A percentile compares a stretch with the other conserved stretches of the same genome.
Evolutionary conservation across 1,140 invertebrate species (phyloP).

Genomic region (Palaemon carinicauda): DNA sequence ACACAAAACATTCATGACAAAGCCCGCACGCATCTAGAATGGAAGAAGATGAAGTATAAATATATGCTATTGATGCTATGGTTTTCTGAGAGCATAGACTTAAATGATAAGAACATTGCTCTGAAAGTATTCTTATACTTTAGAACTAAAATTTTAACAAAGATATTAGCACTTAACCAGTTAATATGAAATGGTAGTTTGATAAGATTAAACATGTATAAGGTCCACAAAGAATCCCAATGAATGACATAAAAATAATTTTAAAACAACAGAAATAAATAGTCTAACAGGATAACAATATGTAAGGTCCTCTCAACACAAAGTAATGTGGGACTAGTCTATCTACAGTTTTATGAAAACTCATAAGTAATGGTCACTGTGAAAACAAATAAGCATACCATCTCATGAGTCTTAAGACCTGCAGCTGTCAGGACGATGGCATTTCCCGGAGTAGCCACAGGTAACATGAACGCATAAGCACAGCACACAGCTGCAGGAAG

Average conservation of each 20-base stretch:
- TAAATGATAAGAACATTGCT: background rate
- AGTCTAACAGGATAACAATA: too few relatives aligned
- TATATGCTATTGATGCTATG: too few relatives aligned
- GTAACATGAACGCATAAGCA: constrained; percentile 81
- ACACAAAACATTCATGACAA: constrained; percentile 32
- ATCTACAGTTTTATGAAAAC: background rate
- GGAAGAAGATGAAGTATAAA: background rate
- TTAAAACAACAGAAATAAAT: too few relatives aligned
- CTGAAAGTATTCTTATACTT: background rate
- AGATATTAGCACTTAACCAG: background rate
- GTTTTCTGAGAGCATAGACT: background rate
- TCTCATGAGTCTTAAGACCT: constrained; percentile 79
- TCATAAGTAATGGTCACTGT: background rate
- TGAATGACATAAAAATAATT: too few relatives aligned
- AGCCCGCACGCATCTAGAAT: constrained; percentile 64
- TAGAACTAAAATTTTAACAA: background rate
- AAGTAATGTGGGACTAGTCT: too few relatives aligned
- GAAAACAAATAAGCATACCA: constrained; percentile 67
- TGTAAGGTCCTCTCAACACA: too few relatives aligned
- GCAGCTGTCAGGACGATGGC: constrained; percentile 88
- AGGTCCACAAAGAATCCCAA: too few relatives aligned
- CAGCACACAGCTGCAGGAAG: constrained; percentile 81
- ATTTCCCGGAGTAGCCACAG: constrained; percentile 89
- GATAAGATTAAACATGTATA: too few relatives aligned
- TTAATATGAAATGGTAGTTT: background rate